phyloP scores from a whole-genome alignment of 2,888 invertebrate genomes.

The Eudasyphora cyanicolor region DNA sequence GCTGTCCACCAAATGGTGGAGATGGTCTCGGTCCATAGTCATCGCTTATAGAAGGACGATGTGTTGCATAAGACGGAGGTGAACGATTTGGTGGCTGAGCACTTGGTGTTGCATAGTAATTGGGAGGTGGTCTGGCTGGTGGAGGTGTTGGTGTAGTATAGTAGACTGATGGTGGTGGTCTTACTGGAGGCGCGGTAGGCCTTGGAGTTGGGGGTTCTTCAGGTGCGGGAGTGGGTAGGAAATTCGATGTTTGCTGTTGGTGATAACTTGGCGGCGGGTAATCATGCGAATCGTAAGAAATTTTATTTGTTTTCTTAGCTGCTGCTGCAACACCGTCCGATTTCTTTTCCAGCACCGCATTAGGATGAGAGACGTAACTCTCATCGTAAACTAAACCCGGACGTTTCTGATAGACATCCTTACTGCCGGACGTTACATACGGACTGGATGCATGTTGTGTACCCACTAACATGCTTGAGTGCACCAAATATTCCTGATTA shows the following conservation, averaged over 20 bases:
- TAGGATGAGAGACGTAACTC: slow-evolving; percentile 66
- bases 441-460: slow-evolving; percentile 39
- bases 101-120: slow-evolving; percentile 25
- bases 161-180: slow-evolving; percentile 38
- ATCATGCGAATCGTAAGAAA: slow-evolving; percentile 78
- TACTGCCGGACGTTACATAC: slow-evolving; percentile 42
- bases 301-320: slow-evolving; percentile 62
- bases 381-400: slow-evolving; percentile 76
- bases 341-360: slow-evolving; percentile 62
- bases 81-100: background rate
- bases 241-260: slow-evolving; percentile 67
- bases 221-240: slow-evolving; percentile 62
- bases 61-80: slow-evolving; percentile 26
- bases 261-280: slow-evolving; percentile 77
- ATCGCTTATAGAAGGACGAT: slow-evolving; percentile 36
- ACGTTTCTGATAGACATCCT: slow-evolving; percentile 67
- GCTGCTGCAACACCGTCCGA: slow-evolving; percentile 53
- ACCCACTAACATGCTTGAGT: slow-evolving; percentile 73
- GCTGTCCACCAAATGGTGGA: slow-evolving; percentile 34
- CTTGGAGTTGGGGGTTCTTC: slow-evolving; percentile 38
- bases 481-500: slow-evolving; percentile 75
- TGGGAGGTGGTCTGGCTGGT: slow-evolving; percentile 16
- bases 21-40: background rate
- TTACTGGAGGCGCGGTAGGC: slow-evolving; percentile 36
- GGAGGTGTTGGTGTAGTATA: slow-evolving; percentile 56